Conservation (phyloP, 2,113 vertebrate species). For the Tautogolabrus adspersus region DNA sequence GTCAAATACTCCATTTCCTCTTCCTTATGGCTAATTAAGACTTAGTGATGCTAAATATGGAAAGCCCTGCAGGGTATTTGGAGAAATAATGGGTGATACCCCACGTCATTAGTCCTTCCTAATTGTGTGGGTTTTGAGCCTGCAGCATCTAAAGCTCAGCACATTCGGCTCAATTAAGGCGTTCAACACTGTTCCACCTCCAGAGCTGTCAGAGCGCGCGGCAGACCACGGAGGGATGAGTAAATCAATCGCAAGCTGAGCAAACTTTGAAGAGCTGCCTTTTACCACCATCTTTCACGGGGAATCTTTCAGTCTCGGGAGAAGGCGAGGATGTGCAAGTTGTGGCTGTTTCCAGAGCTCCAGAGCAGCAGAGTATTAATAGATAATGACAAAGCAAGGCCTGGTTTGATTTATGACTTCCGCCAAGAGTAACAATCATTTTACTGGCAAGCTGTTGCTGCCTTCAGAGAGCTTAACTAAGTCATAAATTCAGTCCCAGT, state of each 20-base stretch:
- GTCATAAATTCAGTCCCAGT: slow-evolving; percentile 66
- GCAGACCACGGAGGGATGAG: slow-evolving; percentile 66
- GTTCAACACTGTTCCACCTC: slow-evolving; percentile 57
- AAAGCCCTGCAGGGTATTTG: slow-evolving; percentile 70
- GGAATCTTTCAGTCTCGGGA: slow-evolving; percentile 49
- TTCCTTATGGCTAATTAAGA: slow-evolving; percentile 67
- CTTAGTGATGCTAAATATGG: slow-evolving; percentile 60
- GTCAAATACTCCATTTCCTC: slow-evolving; percentile 45
- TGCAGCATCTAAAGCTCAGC: slow-evolving; percentile 57
- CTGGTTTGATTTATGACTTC: slow-evolving; percentile 80
- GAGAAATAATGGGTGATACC: slow-evolving; percentile 71
- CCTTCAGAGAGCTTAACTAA: slow-evolving; percentile 74
- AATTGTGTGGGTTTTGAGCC: slow-evolving; percentile 77
- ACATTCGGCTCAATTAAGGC: slow-evolving; percentile 71
- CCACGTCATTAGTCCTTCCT: slow-evolving; percentile 69
- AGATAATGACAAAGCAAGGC: slow-evolving; percentile 73
- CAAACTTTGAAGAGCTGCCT: slow-evolving; percentile 67
- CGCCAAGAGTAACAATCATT: slow-evolving; percentile 79
- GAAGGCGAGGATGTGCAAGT: slow-evolving; percentile 35
- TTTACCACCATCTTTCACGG: slow-evolving; percentile 58
- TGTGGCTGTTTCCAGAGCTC: slow-evolving; percentile 50
- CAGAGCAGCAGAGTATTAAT: slow-evolving; percentile 68
- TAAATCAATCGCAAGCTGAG: slow-evolving; percentile 73
- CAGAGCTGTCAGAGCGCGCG: slow-evolving; percentile 54
- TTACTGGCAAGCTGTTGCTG: slow-evolving; percentile 64